Evolutionary conservation across 35 echinoderm and acorn worm genomes (phyloP).

Genomic region (Amphiura filiformis): DNA sequence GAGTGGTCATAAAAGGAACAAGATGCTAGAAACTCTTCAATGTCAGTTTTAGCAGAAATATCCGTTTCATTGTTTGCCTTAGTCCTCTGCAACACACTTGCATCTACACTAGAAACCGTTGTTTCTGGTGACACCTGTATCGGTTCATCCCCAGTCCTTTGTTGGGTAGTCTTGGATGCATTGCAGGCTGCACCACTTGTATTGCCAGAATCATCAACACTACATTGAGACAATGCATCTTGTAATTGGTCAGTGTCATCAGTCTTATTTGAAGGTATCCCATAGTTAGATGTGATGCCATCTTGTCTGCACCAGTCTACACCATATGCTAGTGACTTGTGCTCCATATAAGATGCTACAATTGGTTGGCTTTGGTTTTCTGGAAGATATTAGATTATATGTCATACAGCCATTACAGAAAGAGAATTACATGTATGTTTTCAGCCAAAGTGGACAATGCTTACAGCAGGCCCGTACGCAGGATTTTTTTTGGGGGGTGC

Average conservation of each 20-base stretch:
- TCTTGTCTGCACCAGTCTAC: constrained; percentile 80
- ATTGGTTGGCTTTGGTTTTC: constrained; percentile 11
- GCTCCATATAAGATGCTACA: constrained; percentile 61
- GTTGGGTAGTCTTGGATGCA: not conserved
- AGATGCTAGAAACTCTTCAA: constrained; percentile 46
- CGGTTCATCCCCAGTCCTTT: not conserved
- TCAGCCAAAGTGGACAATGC: not conserved
- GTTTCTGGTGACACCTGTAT: not conserved
- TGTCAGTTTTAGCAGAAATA: not conserved
- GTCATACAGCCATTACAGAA: not conserved
- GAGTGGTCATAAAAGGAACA: constrained; percentile 98
- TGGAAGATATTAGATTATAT: not conserved
- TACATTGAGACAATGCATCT: not conserved
- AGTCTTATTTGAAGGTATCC: not conserved
- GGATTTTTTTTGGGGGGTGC: too few relatives aligned
- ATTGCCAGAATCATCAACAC: not conserved
- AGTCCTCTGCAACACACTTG: not conserved
- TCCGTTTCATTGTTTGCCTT: not conserved
- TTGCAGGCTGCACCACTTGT: not conserved
- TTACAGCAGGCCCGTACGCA: too few relatives aligned
- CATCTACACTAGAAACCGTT: not conserved
- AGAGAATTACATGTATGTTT: not conserved
- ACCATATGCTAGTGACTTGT: constrained; percentile 89
- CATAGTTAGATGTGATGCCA: not conserved
- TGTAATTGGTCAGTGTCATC: not conserved